Evolutionary conservation across 2,888 invertebrate species (phyloP).

Genomic region (Callinectes sapidus): DNA sequence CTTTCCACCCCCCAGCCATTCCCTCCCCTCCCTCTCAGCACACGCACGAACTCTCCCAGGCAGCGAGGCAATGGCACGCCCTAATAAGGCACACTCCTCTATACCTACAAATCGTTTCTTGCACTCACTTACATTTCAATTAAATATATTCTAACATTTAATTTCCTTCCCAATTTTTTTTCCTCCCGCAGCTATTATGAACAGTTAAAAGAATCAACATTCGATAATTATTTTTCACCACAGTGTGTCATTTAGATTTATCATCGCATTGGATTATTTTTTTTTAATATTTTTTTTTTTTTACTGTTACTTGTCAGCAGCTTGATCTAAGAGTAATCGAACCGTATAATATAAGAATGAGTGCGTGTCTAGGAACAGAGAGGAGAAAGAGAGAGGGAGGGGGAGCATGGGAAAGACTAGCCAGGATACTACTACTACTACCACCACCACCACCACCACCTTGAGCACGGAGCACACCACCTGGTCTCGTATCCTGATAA

Average conservation of each 20-base stretch:
- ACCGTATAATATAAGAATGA: constrained; percentile 13
- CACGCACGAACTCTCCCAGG: not conserved
- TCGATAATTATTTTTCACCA: constrained; percentile 10
- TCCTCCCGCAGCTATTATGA: not conserved
- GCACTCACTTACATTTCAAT: constrained; percentile 5
- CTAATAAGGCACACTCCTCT: not conserved
- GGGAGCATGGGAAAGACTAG: not conserved
- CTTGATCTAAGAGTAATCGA: not conserved
- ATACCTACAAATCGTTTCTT: constrained; percentile 15
- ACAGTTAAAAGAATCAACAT: not conserved
- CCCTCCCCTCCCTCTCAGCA: not conserved
- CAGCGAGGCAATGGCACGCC: not conserved
- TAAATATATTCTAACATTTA: not conserved
- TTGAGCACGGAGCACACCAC: not conserved
- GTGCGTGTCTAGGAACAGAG: not conserved
- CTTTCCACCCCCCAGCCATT: no score
- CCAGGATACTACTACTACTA: not conserved
- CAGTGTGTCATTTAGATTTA: not conserved
- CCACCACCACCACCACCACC: not conserved
- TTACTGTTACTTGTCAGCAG: not conserved
- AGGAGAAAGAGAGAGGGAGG: not conserved
- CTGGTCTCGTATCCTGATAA: not conserved
- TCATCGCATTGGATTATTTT: not conserved
- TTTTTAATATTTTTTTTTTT: not conserved
- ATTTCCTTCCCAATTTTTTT: not conserved